Evolutionary conservation across 2,888 invertebrate genomes (phyloP), one percentile per base, ranked within the genome.

Genomic region (Aleiodes leptofemur): DNA sequence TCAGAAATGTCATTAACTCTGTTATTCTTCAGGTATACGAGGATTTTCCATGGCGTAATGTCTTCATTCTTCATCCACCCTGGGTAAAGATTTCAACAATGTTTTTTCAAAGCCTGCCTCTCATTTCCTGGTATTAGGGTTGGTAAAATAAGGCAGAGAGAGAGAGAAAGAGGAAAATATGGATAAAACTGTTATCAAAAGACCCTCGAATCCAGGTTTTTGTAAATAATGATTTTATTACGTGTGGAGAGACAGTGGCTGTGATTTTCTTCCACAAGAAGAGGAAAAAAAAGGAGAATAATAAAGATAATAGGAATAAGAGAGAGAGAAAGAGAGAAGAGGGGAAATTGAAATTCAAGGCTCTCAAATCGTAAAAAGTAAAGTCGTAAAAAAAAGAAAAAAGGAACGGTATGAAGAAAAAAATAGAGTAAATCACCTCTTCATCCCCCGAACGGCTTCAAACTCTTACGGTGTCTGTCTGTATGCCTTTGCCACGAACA

Each of bases 261-360:
- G 48, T 16, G 64, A 64, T 48, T 64, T 48, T 48, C 43, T 43
- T 59, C 38, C 7, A 9, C 11, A 11, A 43, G 11, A 3, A 43
- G 43, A 11, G 11, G 43, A 43, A 11, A 16, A 16, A 31, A 43
- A 64, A 64, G 23, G 23, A 23, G 23, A 43, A 34, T 34, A 34
- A 34, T 64, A 23, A 43, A 48, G 48, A 48, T 64, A 64, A 48
- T 48, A 11, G 64, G 34, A 64, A 64, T 64, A 13, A 64, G 64
- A 43, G 64, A 23, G 29, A 64, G 64, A 43, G 64, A 64, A 48
- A 43, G 64, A 11, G 23, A 48, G 48, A 8, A 48, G 61, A 61
- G 38, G 64, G 43, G 64, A 64, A 64, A 64, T 64, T 64, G 64
- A 64, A 64, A 64, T 64, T 64, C 64, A 64, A 64, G 64, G 43